Conservation (phyloP, 2,113 vertebrate species). For the Macrotus californicus region DNA sequence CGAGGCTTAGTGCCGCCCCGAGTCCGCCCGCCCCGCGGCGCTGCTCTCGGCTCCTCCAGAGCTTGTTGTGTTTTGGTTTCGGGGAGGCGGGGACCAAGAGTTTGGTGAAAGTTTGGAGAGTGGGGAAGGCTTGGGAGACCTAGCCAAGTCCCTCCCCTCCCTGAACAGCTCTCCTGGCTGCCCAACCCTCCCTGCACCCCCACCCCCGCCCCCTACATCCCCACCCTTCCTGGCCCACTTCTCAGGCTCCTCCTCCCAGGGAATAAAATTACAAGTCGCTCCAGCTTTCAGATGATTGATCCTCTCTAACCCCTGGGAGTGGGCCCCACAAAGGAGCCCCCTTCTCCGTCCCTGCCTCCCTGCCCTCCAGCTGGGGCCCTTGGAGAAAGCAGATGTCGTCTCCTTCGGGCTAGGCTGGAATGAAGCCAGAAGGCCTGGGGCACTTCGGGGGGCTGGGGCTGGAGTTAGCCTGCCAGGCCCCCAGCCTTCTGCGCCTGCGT, state of each 20-base stretch:
- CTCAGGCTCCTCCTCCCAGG: slow-evolving; percentile 69
- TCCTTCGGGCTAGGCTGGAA: slow-evolving; percentile 43
- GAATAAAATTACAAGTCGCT: slow-evolving; percentile 73
- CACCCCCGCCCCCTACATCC: not conserved
- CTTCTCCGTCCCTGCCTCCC: not conserved
- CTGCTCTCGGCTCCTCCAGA: slow-evolving; percentile 30
- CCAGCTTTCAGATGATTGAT: slow-evolving; percentile 61
- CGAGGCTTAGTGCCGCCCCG: slow-evolving; percentile 35
- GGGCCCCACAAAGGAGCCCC: slow-evolving; percentile 4
- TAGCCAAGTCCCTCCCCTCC: slow-evolving; percentile 71
- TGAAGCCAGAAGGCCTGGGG: slow-evolving; percentile 51
- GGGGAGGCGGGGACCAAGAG: slow-evolving; percentile 68
- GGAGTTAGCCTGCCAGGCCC: slow-evolving; percentile 43
- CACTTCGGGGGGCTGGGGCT: slow-evolving; percentile 53
- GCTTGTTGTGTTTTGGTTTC: slow-evolving; percentile 73
- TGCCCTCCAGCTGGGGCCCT: slow-evolving; percentile 25
- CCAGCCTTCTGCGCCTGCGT: slow-evolving; percentile 68
- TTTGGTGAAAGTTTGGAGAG: slow-evolving; percentile 75
- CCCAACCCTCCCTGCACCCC: not conserved
- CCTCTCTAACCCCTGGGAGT: slow-evolving; percentile 30
- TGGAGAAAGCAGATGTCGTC: slow-evolving; percentile 41
- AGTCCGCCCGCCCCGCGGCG: slow-evolving; percentile 59
- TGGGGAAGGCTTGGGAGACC: slow-evolving; percentile 58
- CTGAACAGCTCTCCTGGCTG: slow-evolving; percentile 51
- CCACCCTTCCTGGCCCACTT: slow-evolving; percentile 52